phyloP scores from a whole-genome alignment of 2,113 vertebrate species.

The Xiphorhynchus elegans region DNA sequence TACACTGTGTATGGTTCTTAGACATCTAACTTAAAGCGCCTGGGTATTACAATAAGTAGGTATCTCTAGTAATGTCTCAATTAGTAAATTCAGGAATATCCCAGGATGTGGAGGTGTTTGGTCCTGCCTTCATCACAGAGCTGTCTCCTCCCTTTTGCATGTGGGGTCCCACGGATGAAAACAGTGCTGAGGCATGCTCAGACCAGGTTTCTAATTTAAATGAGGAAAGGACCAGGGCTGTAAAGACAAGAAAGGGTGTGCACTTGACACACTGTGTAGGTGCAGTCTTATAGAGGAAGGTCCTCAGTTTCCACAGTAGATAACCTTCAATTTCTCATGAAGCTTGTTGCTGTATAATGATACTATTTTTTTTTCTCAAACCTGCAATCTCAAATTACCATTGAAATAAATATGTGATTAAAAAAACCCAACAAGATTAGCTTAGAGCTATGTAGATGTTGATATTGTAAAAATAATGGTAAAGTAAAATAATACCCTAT shows the following conservation, averaged over 20 bases:
- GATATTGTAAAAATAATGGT: not conserved
- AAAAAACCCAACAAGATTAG: not conserved
- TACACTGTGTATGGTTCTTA: not conserved
- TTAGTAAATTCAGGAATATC: not conserved
- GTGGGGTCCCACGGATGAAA: not conserved
- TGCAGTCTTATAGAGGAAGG: not conserved
- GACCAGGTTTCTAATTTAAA: not conserved
- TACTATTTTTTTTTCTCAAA: not conserved
- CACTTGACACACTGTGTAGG: not conserved
- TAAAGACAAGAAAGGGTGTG: not conserved
- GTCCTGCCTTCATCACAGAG: not conserved
- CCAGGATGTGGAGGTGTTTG: not conserved
- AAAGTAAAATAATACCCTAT: not conserved
- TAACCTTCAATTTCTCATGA: not conserved
- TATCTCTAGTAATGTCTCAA: not conserved
- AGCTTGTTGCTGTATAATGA: not conserved
- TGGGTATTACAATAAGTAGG: not conserved
- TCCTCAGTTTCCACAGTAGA: conserved; percentile 2
- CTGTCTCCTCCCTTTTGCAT: not conserved
- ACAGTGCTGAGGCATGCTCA: not conserved
- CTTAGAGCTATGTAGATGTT: not conserved
- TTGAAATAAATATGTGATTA: not conserved
- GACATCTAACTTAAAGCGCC: not conserved
- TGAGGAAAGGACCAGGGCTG: not conserved
- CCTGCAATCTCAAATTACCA: not conserved